Percentiles rank a stretch among this genome's conserved stretches.
Evolutionary conservation across 2,113 vertebrate species (phyloP).

Genomic region (Rhinogobius similis): DNA sequence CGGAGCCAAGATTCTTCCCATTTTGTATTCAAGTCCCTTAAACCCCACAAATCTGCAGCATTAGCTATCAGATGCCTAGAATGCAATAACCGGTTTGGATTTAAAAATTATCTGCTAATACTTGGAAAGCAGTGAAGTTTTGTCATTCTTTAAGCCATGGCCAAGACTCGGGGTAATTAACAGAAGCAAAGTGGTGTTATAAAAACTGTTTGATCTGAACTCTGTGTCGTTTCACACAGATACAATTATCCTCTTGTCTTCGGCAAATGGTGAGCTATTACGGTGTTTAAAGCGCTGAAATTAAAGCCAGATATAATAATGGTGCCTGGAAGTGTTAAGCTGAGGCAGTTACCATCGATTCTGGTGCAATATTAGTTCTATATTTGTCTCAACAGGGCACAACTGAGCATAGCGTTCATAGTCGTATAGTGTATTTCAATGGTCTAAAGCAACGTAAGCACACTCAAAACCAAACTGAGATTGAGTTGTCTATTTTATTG

Average conservation of each 20-base stretch:
- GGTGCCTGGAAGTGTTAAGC: background rate
- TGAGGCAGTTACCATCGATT: background rate
- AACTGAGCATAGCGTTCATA: too few species aligned
- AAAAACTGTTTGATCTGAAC: slow-evolving; percentile 1
- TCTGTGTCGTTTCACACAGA: background rate
- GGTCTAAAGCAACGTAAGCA: background rate
- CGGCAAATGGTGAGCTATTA: background rate
- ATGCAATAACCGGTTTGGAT: slow-evolving; percentile 15
- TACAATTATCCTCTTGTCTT: background rate
- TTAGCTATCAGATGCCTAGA: slow-evolving; percentile 23
- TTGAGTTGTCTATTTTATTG: slow-evolving; percentile 25
- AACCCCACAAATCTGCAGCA: slow-evolving; percentile 15
- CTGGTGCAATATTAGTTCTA: too few species aligned
- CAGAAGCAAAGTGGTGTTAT: slow-evolving; percentile 2
- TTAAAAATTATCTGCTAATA: slow-evolving; percentile 16
- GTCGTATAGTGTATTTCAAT: background rate
- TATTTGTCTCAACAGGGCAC: background rate
- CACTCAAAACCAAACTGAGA: slow-evolving; percentile 16
- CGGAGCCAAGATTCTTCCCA: background rate
- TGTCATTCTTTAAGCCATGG: background rate
- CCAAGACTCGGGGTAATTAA: background rate
- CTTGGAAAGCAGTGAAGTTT: background rate
- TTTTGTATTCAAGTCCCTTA: slow-evolving; percentile 4
- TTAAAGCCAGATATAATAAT: background rate
- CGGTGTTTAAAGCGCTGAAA: background rate